phyloP scores from a whole-genome alignment of 2,888 invertebrate genomes.

The Himalopsyche tibetana region DNA sequence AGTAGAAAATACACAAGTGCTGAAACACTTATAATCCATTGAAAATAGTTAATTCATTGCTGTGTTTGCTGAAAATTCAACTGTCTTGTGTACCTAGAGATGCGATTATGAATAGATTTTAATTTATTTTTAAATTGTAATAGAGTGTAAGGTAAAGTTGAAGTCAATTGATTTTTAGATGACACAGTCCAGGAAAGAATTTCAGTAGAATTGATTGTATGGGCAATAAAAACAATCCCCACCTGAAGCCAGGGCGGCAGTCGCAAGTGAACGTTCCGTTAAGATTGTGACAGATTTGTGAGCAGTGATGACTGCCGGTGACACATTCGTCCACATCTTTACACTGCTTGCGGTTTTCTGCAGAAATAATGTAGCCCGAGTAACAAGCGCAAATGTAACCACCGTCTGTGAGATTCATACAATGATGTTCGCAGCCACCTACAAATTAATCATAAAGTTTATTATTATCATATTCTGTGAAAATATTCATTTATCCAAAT shows the following conservation, averaged over 20 bases:
- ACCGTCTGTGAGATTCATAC: constrained; percentile 87
- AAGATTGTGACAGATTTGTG: constrained; percentile 93
- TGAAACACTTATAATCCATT: too few species aligned
- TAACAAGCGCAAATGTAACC: constrained; percentile 95
- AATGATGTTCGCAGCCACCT: constrained; percentile 95
- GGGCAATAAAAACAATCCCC: constrained; percentile 35
- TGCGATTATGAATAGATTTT: too few species aligned
- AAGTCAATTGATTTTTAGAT: too few species aligned
- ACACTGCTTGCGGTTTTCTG: constrained; percentile 88
- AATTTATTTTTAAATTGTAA: too few species aligned
- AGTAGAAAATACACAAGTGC: too few species aligned
- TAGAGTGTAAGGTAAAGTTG: too few species aligned
- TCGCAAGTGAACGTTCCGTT: constrained; percentile 93
- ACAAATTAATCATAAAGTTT: constrained; percentile 65
- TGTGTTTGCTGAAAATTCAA: too few species aligned
- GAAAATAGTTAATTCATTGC: too few species aligned
- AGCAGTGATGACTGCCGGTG: constrained; percentile 90
- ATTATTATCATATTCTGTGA: too few species aligned
- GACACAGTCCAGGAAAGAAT: too few species aligned
- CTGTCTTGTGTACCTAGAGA: too few species aligned
- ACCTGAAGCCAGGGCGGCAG: constrained; percentile 88
- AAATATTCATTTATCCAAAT: not conserved
- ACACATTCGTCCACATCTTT: constrained; percentile 94
- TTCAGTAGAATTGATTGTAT: too few species aligned
- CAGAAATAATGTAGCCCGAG: constrained; percentile 89